phyloP scores from a whole-genome alignment of 2,113 vertebrate species.

The Manacus vitellinus region DNA sequence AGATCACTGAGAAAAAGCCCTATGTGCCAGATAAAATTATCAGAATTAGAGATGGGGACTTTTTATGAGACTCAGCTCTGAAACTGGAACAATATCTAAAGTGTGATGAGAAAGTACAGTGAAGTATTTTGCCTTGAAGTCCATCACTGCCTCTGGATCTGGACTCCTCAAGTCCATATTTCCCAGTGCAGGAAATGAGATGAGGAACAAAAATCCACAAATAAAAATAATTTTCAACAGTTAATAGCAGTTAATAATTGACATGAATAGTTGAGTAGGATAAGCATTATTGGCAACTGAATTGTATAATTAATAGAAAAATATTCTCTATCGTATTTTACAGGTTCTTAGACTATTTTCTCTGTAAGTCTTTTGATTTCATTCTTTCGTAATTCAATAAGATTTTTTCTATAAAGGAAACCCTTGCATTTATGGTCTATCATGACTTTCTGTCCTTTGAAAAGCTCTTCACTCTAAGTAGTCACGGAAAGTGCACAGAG shows the following conservation, averaged over 20 bases:
- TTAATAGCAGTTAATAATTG: neutral
- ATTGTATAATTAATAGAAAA: neutral
- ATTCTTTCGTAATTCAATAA: neutral
- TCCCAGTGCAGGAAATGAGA: neutral
- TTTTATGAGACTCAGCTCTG: neutral
- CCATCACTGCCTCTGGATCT: neutral
- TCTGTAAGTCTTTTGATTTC: neutral
- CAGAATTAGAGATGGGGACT: neutral
- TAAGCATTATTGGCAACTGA: neutral
- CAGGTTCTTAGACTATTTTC: neutral
- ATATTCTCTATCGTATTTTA: neutral
- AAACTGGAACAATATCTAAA: neutral
- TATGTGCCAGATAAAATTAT: neutral
- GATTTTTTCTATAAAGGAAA: neutral
- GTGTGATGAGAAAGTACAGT: neutral
- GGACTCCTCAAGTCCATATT: neutral
- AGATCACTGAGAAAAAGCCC: neutral
- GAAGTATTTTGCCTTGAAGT: neutral
- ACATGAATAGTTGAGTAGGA: neutral
- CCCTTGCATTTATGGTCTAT: neutral
- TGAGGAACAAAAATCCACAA: neutral
- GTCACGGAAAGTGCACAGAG: neutral
- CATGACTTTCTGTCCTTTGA: neutral
- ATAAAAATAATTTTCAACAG: neutral
- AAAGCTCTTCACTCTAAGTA: neutral